Conservation (phyloP, 2,888 invertebrate species). For the Orthosia gracilis region DNA sequence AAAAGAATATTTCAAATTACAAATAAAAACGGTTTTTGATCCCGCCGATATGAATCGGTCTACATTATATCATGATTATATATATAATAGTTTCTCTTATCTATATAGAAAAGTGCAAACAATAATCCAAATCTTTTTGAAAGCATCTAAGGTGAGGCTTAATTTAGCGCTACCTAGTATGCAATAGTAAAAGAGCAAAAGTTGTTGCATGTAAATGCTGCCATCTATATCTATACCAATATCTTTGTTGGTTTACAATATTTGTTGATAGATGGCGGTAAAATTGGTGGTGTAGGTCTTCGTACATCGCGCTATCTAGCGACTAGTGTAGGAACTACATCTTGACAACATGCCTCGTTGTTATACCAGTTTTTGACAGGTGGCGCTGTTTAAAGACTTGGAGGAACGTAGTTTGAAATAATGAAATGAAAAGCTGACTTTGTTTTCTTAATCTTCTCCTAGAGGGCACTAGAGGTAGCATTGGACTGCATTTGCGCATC, state of each 20-base stretch:
- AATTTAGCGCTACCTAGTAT: not conserved
- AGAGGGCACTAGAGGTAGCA: not conserved
- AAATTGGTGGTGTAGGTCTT: not conserved
- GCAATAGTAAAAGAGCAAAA: not conserved
- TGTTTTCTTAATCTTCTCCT: not conserved
- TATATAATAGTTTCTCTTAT: too few species aligned
- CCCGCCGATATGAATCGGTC: not conserved
- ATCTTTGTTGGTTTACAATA: not conserved
- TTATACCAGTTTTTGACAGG: not conserved
- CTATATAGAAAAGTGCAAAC: too few species aligned
- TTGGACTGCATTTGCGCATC: not conserved
- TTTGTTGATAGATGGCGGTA: not conserved
- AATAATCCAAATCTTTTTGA: too few species aligned
- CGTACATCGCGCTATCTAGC: not conserved
- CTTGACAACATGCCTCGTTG: not conserved
- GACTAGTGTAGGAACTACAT: not conserved
- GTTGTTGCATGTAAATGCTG: not conserved
- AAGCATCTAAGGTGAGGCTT: not conserved
- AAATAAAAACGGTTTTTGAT: too few species aligned
- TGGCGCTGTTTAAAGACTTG: not conserved
- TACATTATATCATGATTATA: not conserved
- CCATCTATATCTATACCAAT: slow-evolving; percentile 3
- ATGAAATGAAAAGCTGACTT: not conserved
- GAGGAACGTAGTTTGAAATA: too few species aligned
- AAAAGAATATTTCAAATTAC: too few species aligned